Evolutionary conservation across 2,113 vertebrate genomes (phyloP).

Genomic region (Callipepla californica): DNA sequence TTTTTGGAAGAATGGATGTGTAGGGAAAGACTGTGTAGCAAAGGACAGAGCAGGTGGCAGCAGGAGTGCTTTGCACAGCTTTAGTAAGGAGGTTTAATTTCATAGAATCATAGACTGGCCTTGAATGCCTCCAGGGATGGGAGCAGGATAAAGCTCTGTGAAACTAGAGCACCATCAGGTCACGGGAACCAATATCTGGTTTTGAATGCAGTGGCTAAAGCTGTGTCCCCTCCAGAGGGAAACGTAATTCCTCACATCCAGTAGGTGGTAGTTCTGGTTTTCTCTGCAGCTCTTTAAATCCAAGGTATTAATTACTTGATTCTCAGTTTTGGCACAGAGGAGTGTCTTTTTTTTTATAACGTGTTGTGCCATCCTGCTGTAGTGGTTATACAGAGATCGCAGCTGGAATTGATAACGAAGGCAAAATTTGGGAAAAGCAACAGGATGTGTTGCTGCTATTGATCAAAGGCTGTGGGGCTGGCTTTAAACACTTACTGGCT

Average conservation of each 20-base stretch:
- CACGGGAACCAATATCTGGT: background rate
- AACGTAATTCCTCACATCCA: background rate
- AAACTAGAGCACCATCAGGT: rapidly evolving
- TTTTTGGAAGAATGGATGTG: background rate
- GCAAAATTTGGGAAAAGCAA: constrained; percentile 22
- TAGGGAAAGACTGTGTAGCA: background rate
- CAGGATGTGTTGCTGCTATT: constrained; percentile 16
- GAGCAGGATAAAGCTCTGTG: background rate
- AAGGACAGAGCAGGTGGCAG: background rate
- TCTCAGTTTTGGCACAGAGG: background rate
- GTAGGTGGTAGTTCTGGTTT: background rate
- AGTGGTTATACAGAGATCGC: background rate
- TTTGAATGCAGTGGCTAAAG: rapidly evolving
- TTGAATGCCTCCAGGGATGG: background rate
- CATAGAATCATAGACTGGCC: too few relatives aligned
- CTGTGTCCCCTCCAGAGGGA: background rate
- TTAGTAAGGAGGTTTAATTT: background rate
- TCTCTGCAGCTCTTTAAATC: background rate
- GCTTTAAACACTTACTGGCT: constrained; percentile 32
- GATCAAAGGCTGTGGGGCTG: constrained; percentile 7
- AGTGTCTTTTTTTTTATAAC: background rate
- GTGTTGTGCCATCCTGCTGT: background rate
- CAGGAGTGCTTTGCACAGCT: background rate
- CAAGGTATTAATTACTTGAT: background rate
- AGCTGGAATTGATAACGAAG: background rate